Evolutionary conservation across 2,888 invertebrate genomes (phyloP).

Genomic region (Chaetogeoica ovagalla): DNA sequence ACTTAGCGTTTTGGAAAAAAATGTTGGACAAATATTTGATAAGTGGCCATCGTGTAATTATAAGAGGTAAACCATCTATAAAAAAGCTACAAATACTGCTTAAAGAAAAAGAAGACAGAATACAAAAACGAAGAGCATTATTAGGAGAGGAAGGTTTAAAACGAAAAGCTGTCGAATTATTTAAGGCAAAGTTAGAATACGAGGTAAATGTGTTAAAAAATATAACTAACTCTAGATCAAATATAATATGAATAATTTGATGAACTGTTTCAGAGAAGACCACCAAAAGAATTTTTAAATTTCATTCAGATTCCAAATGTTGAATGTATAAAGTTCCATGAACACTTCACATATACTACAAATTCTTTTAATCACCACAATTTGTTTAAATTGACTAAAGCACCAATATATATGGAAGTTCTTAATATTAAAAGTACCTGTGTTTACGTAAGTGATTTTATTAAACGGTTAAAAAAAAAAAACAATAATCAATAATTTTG

Average conservation of each 20-base stretch:
- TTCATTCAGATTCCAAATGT: slow-evolving; percentile 77
- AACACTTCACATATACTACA: slow-evolving; percentile 63
- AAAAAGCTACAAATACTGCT: slow-evolving; percentile 70
- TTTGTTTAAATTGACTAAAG: slow-evolving; percentile 66
- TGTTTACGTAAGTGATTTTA: slow-evolving; percentile 70
- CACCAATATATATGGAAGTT: slow-evolving; percentile 76
- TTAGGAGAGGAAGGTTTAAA: slow-evolving; percentile 73
- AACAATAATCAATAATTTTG: neutral
- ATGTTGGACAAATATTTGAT: slow-evolving; percentile 72
- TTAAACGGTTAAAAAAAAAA: neutral
- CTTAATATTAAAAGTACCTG: slow-evolving; percentile 82
- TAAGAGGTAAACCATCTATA: slow-evolving; percentile 68
- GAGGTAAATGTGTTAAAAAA: slow-evolving; percentile 63
- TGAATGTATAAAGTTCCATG: slow-evolving; percentile 72
- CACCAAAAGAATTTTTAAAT: slow-evolving; percentile 72
- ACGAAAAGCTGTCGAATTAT: slow-evolving; percentile 66
- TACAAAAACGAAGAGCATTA: slow-evolving; percentile 67
- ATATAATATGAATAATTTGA: neutral
- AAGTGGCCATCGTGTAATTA: slow-evolving; percentile 66
- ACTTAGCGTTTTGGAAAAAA: slow-evolving; percentile 71
- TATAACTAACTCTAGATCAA: slow-evolving; percentile 2
- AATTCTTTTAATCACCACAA: slow-evolving; percentile 61
- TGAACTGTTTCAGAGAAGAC: slow-evolving; percentile 64
- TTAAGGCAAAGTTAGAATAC: slow-evolving; percentile 74
- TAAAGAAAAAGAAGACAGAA: slow-evolving; percentile 71